Evolutionary conservation across 1,140 invertebrate genomes (phyloP), one percentile per base, ranked within the genome.

Genomic region (Hermetia illucens): DNA sequence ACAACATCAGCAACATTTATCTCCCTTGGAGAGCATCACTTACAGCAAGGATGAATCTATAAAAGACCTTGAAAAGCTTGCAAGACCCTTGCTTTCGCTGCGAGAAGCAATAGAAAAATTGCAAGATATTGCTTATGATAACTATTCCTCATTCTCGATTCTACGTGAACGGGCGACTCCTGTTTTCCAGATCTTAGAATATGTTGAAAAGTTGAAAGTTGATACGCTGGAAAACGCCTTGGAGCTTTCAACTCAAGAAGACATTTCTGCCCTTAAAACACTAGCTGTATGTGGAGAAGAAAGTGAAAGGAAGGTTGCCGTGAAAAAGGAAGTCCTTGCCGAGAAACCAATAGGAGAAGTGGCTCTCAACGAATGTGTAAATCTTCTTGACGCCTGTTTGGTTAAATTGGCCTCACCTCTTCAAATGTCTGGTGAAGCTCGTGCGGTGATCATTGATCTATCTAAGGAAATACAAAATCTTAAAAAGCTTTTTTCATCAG

Each of bases 241-340:
- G 4, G 55, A 60, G 34, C 32, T 60, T 16, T 60, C 57, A 8
- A 47, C 47, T 0, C 48, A 51, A n/a, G 50, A 46, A 10, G 48
- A 59, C 21, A 44, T 58, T n/a, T 53, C 55, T 0, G 48, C 53
- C 0, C 34, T 59, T 3, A 48, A 59, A 38, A 52, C 55, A 15
- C 52, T 64, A 24, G 66, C 64, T 4, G 52, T 65, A 34, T 57
- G 64, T 8, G 50, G 69, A 36, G 50, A 63, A 42, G 59, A 64
- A 40, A 43, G 64, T 8, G 50, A 35, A 4, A n/a, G n/a, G n/a
- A n/a, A n/a, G n/a, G n/a, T n/a, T n/a, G n/a, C n/a, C n/a, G n/a
- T n/a, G n/a, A n/a, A n/a, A n/a, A n/a, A n/a, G n/a, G n/a, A n/a
- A n/a, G n/a, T n/a, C n/a, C n/a, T n/a, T n/a, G n/a, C n/a, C n/a